These are phyloP conservation scores for Pyralis farinalis DNA, from an alignment of 2,888 invertebrate genomes.

Conservation along the genomic window DNA sequence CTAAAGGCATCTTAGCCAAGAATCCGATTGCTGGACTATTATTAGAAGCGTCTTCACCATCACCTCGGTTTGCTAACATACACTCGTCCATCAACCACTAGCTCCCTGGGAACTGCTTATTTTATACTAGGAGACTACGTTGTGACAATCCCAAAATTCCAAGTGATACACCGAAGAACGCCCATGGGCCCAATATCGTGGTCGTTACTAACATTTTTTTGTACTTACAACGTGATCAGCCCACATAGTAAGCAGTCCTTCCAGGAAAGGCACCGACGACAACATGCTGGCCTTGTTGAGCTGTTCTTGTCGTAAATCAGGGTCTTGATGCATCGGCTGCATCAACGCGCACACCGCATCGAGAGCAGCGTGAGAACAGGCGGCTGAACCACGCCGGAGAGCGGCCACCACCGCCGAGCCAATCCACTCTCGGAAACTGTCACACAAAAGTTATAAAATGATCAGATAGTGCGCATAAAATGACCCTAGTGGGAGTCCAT, in stretches of 20 bases:
- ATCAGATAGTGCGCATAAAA: background rate
- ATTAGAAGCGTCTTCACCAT: no score
- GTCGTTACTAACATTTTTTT: background rate
- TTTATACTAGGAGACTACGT: no score
- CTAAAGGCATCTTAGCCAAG: no score
- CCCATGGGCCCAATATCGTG: no score
- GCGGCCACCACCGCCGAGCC: conserved; percentile 96
- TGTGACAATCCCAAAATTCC: no score
- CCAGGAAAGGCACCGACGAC: conserved; percentile 94
- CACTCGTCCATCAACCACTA: no score
- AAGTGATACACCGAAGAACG: no score
- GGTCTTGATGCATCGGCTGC: conserved; percentile 99
- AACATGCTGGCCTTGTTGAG: conserved; percentile 98
- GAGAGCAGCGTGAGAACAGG: conserved; percentile 96
- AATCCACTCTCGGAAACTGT: conserved; percentile 95
- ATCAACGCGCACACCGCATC: conserved; percentile 98
- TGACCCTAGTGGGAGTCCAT: no score
- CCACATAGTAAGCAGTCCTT: conserved; percentile 97
- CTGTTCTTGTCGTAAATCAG: conserved; percentile 98
- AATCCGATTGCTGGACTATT: no score
- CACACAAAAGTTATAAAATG: background rate
- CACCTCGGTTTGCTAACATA: no score
- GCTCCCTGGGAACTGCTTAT: no score
- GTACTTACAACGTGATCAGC: conserved; percentile 92
- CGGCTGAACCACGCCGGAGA: conserved; percentile 91